A percentile compares a stretch with the other conserved stretches of the same genome.
These are phyloP conservation scores for Pseudomyrmex flavicornis DNA, from an alignment of 1,140 invertebrate genomes.

Conservation along the genomic window DNA sequence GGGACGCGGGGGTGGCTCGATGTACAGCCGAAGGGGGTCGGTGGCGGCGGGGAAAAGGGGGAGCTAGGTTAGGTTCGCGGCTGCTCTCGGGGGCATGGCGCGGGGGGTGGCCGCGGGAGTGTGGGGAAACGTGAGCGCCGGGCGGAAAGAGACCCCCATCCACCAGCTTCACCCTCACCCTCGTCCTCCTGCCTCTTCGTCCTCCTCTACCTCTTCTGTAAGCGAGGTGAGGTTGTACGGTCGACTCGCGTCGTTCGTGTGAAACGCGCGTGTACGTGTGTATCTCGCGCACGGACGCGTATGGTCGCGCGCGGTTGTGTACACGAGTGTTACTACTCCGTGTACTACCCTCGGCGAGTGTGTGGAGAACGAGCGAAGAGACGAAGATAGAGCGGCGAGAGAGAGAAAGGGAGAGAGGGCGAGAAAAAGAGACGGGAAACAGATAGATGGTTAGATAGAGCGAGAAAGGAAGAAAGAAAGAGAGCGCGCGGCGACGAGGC, in stretches of 20 bases:
- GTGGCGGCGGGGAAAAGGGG: slow-evolving; percentile 18
- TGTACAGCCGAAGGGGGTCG: slow-evolving; percentile 48
- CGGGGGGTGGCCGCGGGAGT: slow-evolving; percentile 62
- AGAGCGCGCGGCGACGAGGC: slow-evolving; percentile 66
- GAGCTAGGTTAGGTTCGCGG: slow-evolving; percentile 72
- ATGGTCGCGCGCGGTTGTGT: slow-evolving; percentile 70
- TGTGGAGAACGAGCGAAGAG: slow-evolving; percentile 67
- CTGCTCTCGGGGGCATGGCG: slow-evolving; percentile 61
- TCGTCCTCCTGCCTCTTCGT: neutral
- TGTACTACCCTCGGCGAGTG: slow-evolving; percentile 72
- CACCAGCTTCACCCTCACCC: slow-evolving; percentile 45
- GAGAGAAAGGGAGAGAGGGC: slow-evolving; percentile 64
- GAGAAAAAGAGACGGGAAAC: slow-evolving; percentile 30
- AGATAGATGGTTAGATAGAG: slow-evolving; percentile 21
- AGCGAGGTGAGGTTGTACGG: slow-evolving; percentile 72
- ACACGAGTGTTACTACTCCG: slow-evolving; percentile 70
- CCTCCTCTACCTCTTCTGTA: slow-evolving; percentile 56
- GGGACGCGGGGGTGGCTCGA: slow-evolving; percentile 59
- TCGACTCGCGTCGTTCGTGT: slow-evolving; percentile 58
- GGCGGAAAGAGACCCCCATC: slow-evolving; percentile 72
- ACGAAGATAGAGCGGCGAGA: slow-evolving; percentile 43
- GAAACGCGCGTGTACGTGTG: slow-evolving; percentile 68
- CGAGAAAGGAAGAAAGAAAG: slow-evolving; percentile 41
- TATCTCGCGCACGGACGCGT: slow-evolving; percentile 62
- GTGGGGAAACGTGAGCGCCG: slow-evolving; percentile 76